Conservation (phyloP, 2,797 vertebrate genomes). For the Ambastaia sidthimunki region DNA sequence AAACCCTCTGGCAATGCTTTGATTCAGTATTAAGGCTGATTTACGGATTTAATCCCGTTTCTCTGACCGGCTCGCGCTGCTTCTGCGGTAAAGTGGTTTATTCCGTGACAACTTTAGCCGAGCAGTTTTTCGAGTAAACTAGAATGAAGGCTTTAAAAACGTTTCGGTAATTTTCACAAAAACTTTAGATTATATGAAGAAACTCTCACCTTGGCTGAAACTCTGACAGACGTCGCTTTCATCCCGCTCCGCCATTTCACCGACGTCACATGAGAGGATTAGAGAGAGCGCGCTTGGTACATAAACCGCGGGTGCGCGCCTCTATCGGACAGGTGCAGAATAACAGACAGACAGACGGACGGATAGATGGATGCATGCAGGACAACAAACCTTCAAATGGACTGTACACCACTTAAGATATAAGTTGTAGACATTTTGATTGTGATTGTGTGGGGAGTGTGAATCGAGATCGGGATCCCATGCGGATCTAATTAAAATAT, state of each 20-base stretch:
- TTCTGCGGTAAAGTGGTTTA: constrained; percentile 27
- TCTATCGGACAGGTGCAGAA: constrained; percentile 73
- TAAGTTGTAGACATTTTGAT: too few species aligned
- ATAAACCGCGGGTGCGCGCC: constrained; percentile 48
- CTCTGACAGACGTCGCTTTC: constrained; percentile 76
- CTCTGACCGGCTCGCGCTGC: constrained; percentile 69
- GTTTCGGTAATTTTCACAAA: neutral
- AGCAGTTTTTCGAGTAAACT: neutral
- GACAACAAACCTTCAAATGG: too few species aligned
- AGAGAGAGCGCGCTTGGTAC: constrained; percentile 56
- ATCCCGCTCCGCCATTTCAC: constrained; percentile 84
- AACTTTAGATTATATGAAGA: constrained; percentile 19
- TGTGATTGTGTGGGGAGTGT: too few species aligned
- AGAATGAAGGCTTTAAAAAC: too few species aligned
- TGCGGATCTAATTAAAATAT: too few species aligned
- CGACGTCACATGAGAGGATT: constrained; percentile 81
- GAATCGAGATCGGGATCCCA: too few species aligned
- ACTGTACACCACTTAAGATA: too few species aligned
- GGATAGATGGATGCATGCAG: neutral
- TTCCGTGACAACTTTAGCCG: constrained; percentile 22
- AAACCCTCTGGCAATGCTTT: constrained; percentile 15
- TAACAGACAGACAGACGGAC: neutral
- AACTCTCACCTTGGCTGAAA: constrained; percentile 79
- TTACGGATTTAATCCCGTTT: constrained; percentile 70
- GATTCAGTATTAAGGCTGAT: constrained; percentile 43